These are phyloP conservation scores for Potamarius usumacintae DNA, from an alignment of 2,113 vertebrate genomes.

Conservation along the genomic window DNA sequence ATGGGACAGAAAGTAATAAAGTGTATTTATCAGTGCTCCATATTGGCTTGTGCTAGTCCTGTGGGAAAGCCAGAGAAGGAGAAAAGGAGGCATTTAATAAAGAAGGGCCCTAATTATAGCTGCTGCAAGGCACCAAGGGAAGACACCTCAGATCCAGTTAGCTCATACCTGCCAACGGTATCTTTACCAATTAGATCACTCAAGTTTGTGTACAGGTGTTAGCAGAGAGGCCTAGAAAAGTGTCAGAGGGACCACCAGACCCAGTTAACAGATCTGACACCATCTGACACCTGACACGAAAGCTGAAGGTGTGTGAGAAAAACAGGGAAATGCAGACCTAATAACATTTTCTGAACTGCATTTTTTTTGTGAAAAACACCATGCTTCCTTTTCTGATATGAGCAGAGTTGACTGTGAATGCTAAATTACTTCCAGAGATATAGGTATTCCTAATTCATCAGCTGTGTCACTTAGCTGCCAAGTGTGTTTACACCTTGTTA, in stretches of 20 bases:
- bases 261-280: constrained; percentile 15
- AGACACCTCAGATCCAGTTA: constrained; percentile 32
- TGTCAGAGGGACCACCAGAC: neutral
- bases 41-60: constrained; percentile 19
- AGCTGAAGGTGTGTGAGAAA: constrained; percentile 6
- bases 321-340: neutral
- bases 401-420: neutral
- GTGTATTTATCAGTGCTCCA: constrained; percentile 10
- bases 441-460: neutral
- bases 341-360: neutral
- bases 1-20: constrained; percentile 15
- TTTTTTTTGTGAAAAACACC: neutral
- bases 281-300: constrained; percentile 7
- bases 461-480: neutral
- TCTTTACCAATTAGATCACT: constrained; percentile 37
- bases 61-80: neutral
- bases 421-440: neutral
- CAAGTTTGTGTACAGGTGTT: constrained; percentile 40
- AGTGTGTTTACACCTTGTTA: neutral
- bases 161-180: constrained; percentile 37
- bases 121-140: constrained; percentile 28
- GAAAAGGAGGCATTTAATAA: constrained; percentile 45
- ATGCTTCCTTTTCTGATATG: neutral
- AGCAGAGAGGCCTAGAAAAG: constrained; percentile 19
- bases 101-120: constrained; percentile 53